phyloP scores from a whole-genome alignment of 2,113 vertebrate species.

The Leptodactylus fuscus region DNA sequence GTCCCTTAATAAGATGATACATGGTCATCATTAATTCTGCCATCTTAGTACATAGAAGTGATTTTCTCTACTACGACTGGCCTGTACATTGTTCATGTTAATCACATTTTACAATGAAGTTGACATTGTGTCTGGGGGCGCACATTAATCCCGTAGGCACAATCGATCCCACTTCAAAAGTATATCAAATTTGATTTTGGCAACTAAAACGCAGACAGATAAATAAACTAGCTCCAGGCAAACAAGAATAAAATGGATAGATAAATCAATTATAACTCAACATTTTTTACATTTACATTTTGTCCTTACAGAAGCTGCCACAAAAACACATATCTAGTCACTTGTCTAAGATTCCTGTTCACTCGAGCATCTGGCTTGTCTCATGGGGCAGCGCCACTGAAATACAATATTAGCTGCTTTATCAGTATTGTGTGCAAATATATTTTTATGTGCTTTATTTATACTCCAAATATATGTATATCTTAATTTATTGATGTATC shows the following conservation, averaged over 20 bases:
- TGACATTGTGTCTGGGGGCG: constrained; percentile 13
- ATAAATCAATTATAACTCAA: constrained; percentile 48
- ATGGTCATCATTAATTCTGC: not conserved
- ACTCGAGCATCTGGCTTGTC: too few species aligned
- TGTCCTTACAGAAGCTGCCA: not conserved
- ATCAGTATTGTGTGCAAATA: not conserved
- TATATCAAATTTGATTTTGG: constrained; percentile 28
- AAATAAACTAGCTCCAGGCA: constrained; percentile 2
- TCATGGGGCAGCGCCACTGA: too few species aligned
- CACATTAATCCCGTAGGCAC: not conserved
- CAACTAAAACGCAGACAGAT: constrained; percentile 30
- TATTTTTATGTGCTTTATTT: not conserved
- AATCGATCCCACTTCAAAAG: constrained; percentile 9
- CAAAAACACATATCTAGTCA: constrained; percentile 4
- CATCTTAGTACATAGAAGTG: not conserved
- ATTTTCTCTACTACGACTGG: not conserved
- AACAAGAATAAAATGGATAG: constrained; percentile 30
- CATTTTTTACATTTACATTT: constrained; percentile 33
- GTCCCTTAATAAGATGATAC: not conserved
- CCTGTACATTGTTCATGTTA: constrained; percentile 24
- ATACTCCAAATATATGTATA: not conserved
- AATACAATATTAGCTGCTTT: not conserved
- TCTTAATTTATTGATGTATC: not conserved
- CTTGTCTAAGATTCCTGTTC: not conserved
- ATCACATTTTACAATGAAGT: constrained; percentile 12